Percentiles rank a stretch among this genome's conserved stretches.
phyloP scores from a whole-genome alignment of 2,113 vertebrate genomes.

The Brienomyrus brachyistius region DNA sequence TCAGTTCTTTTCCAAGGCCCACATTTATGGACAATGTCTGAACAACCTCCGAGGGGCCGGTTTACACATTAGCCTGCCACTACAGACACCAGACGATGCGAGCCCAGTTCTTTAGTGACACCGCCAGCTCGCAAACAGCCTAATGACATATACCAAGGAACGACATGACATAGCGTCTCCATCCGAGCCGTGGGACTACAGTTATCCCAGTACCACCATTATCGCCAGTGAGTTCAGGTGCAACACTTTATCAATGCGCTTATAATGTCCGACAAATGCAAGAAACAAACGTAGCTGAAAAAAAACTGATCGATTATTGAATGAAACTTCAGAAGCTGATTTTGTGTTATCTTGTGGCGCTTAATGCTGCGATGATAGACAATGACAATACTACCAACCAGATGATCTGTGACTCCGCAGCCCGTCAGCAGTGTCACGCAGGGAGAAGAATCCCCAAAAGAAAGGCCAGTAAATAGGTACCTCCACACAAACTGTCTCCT shows the following conservation, averaged over 20 bases:
- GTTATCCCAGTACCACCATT: neutral
- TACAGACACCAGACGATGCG: neutral
- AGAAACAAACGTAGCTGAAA: neutral
- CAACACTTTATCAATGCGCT: neutral
- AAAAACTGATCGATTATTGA: neutral
- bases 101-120: neutral
- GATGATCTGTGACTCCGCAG: neutral
- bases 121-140: neutral
- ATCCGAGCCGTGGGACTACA: neutral
- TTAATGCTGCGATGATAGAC: too few relatives aligned
- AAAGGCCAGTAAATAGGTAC: neutral
- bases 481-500: neutral
- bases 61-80: neutral
- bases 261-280: neutral
- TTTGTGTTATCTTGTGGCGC: neutral
- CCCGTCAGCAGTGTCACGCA: neutral
- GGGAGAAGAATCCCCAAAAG: neutral
- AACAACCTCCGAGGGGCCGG: neutral
- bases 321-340: neutral
- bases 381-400: neutral
- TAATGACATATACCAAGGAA: neutral
- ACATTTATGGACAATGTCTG: neutral
- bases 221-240: neutral
- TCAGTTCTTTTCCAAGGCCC: neutral
- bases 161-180: neutral